Evolutionary conservation across 2,113 vertebrate genomes (phyloP), one percentile per base, ranked within the genome.

Genomic region (Odocoileus virginianus): DNA sequence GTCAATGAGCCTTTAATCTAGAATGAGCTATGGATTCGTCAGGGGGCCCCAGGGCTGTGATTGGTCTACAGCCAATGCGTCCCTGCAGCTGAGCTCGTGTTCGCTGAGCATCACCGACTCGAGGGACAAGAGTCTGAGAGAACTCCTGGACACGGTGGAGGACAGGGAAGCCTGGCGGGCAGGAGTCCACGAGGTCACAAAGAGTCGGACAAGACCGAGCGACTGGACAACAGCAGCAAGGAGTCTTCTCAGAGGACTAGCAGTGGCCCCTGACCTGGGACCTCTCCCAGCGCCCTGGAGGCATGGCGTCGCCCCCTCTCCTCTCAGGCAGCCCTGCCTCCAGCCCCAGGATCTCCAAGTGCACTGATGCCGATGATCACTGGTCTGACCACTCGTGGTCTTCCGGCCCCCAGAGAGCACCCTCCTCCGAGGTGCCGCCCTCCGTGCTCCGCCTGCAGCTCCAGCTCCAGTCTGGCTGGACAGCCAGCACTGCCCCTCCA

Each of bases 331-430:
- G 28, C 5, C 81, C 6, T 21, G 25, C 17, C 50, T 60, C 28
- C 64, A 61, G 43, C n/a, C 15, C 25, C 30, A 21, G 74, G 19
- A 2, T 33, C 33, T 76, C 45, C 33, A 2, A 21, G 9, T 17
- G 43, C 45, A 7, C 4, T 16, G 43, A 28, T 7, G 16, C 12
- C 57, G 0, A 17, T 7, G 1, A 21, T 1, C 11, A 5, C 36
- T 33, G 47, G 5, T 15, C 36, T n/a, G 28, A 55, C 10, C 1
- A 0, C 40, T 15, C 3, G 0, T 11, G 43, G 10, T 25, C 25
- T 4, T 9, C 55, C 2, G 43, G 45, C 2, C 55, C 50, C 15
- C 21, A 6, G 25, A 16, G 16, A 81, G 14, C 7, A 2, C 25
- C 2, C 40, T 50, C 85, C 7, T 45, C 36, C 7, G 0, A 16